Evolutionary conservation across 1,140 invertebrate species (phyloP).

Genomic region (Pachyrhynchus sulphureomaculatus): DNA sequence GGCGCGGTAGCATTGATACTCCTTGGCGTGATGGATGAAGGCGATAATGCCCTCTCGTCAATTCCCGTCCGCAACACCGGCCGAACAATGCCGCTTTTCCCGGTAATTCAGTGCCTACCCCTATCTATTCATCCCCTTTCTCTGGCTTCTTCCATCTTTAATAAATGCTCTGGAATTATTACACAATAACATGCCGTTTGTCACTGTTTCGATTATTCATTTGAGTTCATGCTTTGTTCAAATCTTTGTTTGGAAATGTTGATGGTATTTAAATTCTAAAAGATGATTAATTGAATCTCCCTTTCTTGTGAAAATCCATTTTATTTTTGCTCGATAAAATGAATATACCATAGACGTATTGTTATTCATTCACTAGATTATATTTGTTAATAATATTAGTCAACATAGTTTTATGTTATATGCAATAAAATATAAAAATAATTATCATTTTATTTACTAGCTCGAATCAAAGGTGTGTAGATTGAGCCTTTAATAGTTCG

Average conservation of each 20-base stretch:
- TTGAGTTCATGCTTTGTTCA: constrained; percentile 15
- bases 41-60: constrained; percentile 54
- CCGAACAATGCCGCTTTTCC: constrained; percentile 50
- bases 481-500: too few relatives aligned
- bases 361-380: neutral
- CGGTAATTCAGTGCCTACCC: constrained; percentile 48
- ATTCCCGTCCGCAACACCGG: constrained; percentile 52
- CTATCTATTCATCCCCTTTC: constrained; percentile 47
- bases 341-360: neutral
- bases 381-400: too few relatives aligned
- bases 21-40: constrained; percentile 52
- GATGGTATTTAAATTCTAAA: constrained; percentile 25
- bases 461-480: too few relatives aligned
- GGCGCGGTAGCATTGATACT: constrained; percentile 50
- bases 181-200: constrained; percentile 45
- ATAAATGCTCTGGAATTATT: constrained; percentile 46
- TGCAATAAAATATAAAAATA: too few relatives aligned
- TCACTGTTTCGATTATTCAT: constrained; percentile 42
- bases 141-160: constrained; percentile 42
- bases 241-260: constrained; percentile 26
- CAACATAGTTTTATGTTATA: too few relatives aligned
- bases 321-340: neutral
- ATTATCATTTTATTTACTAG: too few relatives aligned
- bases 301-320: neutral
- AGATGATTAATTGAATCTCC: constrained; percentile 17